Conservation (phyloP, 2,888 invertebrate species). For the Neelides folsomi region DNA sequence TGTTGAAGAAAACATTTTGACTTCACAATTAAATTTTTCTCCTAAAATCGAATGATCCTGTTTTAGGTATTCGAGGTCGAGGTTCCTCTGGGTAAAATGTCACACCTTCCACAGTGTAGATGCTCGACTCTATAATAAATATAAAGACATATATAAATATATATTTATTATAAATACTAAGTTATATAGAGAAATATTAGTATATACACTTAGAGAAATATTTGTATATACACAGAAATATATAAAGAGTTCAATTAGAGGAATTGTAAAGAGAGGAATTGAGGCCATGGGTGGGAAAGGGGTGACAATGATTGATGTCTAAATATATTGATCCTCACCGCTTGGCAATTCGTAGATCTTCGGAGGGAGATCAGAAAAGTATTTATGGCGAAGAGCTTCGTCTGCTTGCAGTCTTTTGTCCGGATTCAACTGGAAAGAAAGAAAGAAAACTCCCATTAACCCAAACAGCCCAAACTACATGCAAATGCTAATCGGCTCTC, state of each 20-base stretch:
- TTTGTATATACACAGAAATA: background rate
- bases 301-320: constrained; percentile 19
- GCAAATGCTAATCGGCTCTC: background rate
- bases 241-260: background rate
- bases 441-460: constrained; percentile 3
- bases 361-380: constrained; percentile 79
- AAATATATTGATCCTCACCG: constrained; percentile 48
- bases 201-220: background rate
- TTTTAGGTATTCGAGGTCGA: constrained; percentile 29
- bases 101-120: constrained; percentile 88
- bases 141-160: constrained; percentile 26
- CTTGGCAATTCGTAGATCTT: constrained; percentile 82
- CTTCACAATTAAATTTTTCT: constrained; percentile 23
- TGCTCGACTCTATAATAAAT: constrained; percentile 72
- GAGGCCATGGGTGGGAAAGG: constrained; percentile 8
- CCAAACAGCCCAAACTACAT: constrained; percentile 1
- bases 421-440: constrained; percentile 60
- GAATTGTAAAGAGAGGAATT: background rate
- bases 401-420: constrained; percentile 71
- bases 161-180: background rate
- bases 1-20: background rate
- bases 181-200: background rate
- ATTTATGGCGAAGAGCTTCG: constrained; percentile 72
- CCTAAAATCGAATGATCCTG: constrained; percentile 31
- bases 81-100: constrained; percentile 64